phyloP scores from a whole-genome alignment of 2,888 invertebrate genomes.

The Rhogogaster chlorosoma region DNA sequence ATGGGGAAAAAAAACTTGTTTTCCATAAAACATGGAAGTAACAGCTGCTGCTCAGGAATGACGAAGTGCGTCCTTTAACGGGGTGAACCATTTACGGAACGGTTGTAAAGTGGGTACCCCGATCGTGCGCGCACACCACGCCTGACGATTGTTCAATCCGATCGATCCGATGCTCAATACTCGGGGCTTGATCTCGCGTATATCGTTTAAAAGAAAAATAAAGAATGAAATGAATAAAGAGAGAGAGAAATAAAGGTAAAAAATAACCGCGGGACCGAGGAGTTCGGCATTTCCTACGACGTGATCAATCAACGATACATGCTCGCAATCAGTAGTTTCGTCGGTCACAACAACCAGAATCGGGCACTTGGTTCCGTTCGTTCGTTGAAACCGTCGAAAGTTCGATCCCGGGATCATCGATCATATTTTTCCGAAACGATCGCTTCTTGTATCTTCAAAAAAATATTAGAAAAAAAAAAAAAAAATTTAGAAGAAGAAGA shows the following conservation, averaged over 20 bases:
- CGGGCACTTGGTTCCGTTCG: not conserved
- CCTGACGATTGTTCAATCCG: constrained; percentile 56
- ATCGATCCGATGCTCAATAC: constrained; percentile 51
- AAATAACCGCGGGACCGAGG: not conserved
- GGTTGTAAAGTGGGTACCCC: constrained; percentile 46
- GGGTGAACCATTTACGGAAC: constrained; percentile 50
- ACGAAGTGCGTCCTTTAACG: constrained; percentile 51
- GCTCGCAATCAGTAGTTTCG: constrained; percentile 36
- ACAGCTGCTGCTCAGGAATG: constrained; percentile 54
- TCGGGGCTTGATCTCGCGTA: not conserved
- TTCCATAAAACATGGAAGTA: constrained; percentile 50
- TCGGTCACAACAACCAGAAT: constrained; percentile 30
- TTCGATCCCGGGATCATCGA: constrained; percentile 14
- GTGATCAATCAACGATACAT: constrained; percentile 62
- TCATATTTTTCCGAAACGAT: constrained; percentile 35
- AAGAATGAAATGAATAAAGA: not conserved
- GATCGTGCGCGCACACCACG: constrained; percentile 28
- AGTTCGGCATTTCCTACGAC: constrained; percentile 40
- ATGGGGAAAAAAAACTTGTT: constrained; percentile 39
- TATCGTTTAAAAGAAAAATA: constrained; percentile 7
- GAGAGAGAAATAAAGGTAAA: not conserved
- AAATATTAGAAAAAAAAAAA: not conserved
- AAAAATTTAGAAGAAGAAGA: not conserved
- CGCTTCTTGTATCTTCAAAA: not conserved
- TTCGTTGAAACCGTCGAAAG: constrained; percentile 10